A percentile compares a stretch with the other conserved stretches of the same genome.
Evolutionary conservation across 1,140 invertebrate species (phyloP).

Genomic region (Drosophila hydei): DNA sequence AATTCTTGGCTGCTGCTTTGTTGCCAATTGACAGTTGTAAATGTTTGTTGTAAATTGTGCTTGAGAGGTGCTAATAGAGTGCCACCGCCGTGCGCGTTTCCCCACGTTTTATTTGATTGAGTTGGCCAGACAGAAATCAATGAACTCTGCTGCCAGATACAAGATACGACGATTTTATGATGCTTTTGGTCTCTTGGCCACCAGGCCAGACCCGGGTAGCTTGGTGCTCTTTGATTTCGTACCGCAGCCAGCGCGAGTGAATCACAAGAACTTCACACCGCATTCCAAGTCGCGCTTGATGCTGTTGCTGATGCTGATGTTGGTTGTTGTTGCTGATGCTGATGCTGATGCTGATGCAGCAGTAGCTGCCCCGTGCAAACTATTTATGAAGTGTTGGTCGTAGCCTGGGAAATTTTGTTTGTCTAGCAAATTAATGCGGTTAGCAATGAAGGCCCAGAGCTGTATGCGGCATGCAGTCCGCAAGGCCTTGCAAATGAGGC

Average conservation of each 20-base stretch:
- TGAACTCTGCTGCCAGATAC: slow-evolving; percentile 59
- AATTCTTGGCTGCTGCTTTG: slow-evolving; percentile 61
- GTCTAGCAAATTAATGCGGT: slow-evolving; percentile 68
- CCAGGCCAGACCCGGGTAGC: slow-evolving; percentile 17
- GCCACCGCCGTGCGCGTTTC: slow-evolving; percentile 79
- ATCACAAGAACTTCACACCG: slow-evolving; percentile 75
- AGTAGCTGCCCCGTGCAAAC: slow-evolving; percentile 72
- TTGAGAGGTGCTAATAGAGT: slow-evolving; percentile 83
- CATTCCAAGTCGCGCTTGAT: slow-evolving; percentile 1
- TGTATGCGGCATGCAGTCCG: slow-evolving; percentile 11
- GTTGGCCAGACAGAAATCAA: slow-evolving; percentile 71
- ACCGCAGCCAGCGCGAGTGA: slow-evolving; percentile 64
- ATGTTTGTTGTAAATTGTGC: slow-evolving; percentile 82
- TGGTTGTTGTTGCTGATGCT: slow-evolving; percentile 2
- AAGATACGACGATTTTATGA: slow-evolving; percentile 58
- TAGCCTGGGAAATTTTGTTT: slow-evolving; percentile 51
- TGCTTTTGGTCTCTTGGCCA: slow-evolving; percentile 57
- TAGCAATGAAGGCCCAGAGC: slow-evolving; percentile 44
- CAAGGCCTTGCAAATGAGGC: slow-evolving; percentile 2
- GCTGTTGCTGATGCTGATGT: neutral
- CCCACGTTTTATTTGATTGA: slow-evolving; percentile 72
- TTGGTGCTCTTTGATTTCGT: slow-evolving; percentile 69
- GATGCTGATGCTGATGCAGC: slow-evolving; percentile 36
- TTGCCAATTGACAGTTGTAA: slow-evolving; percentile 83
- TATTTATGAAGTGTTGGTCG: slow-evolving; percentile 64